Evolutionary conservation across 2,888 invertebrate species (phyloP), one percentile per base, ranked within the genome.

Genomic region (Zeuzera pyrina): DNA sequence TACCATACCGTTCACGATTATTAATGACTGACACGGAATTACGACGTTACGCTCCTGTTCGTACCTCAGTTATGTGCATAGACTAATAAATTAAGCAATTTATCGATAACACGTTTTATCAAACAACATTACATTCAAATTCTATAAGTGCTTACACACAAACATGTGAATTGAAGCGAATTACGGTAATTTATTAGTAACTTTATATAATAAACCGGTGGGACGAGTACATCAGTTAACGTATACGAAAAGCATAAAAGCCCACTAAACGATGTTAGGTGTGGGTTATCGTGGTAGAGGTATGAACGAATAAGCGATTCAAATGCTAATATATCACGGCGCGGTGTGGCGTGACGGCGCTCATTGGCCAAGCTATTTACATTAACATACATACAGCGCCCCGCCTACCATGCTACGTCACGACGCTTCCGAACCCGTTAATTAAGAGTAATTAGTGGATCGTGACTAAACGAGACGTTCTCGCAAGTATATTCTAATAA

Each of bases 261-360:
- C 61, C 39, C 38, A 38, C 26, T n/a, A 31, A 45, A 31, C 36
- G 45, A 39, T 37, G 29, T 43, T 53, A 47, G 34, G 50, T 52
- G 55, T 48, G 55, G 59, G 45, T 7, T 48, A 48, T 50, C 47
- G 49, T 47, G 44, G 44, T 52, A 54, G 54, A 54, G 52, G 48
- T 43, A 43, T 39, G 57, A 66, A 68, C 73, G 74, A 74, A 76
- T 74, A 72, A 76, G 61, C 76, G 72, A 69, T 79, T 77, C 73
- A 73, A 81, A 81, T 78, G 77, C 71, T 79, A 83, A 83, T 83
- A 81, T 81, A 79, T 83, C 79, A 81, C 81, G 56, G 65, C 70
- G 71, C 74, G 71, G 77, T 47, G 61, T 56, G 59, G 54, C 63
- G 62, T 71, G 71, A 71, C 65, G 72, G 41, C 62, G 58, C 69